Evolutionary conservation across 1,140 invertebrate genomes (phyloP).

Genomic region (Lepeophtheirus salmonis): DNA sequence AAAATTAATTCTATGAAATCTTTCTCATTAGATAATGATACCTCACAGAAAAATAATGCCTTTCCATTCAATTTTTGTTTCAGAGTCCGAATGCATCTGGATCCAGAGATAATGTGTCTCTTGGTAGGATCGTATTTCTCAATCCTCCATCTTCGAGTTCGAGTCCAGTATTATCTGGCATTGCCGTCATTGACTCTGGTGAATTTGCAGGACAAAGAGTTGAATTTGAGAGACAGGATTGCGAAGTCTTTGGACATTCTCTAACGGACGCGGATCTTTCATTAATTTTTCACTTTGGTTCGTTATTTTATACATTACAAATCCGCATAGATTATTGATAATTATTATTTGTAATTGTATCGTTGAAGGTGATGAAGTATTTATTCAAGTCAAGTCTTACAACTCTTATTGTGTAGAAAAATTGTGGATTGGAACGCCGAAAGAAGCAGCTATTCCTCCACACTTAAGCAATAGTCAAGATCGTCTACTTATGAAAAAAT

Average conservation of each 20-base stretch:
- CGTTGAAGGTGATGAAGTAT: conserved; percentile 16
- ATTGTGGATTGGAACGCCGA: conserved; percentile 6
- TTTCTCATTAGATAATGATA: neutral
- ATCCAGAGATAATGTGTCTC: neutral
- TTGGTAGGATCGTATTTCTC: conserved; percentile 8
- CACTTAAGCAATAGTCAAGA: neutral
- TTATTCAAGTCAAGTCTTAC: conserved; percentile 6
- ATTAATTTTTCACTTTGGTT: neutral
- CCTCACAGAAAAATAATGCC: neutral
- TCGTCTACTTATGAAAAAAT: neutral
- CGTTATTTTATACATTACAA: neutral
- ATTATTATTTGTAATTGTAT: neutral
- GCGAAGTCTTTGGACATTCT: conserved; percentile 4
- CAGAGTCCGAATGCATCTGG: neutral
- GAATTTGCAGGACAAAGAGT: conserved; percentile 11
- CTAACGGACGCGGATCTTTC: conserved; percentile 7
- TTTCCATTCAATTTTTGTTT: neutral
- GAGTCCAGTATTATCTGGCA: neutral
- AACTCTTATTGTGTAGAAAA: conserved; percentile 16
- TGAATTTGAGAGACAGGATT: conserved; percentile 15
- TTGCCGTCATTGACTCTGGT: conserved; percentile 14
- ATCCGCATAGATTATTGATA: neutral
- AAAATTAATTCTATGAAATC: neutral
- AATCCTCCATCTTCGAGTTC: neutral
- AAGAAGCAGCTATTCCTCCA: neutral